A percentile compares a stretch with the other conserved stretches of the same genome.
Evolutionary conservation across 2,888 invertebrate species (phyloP).

Genomic region (Tiliacea aurago): DNA sequence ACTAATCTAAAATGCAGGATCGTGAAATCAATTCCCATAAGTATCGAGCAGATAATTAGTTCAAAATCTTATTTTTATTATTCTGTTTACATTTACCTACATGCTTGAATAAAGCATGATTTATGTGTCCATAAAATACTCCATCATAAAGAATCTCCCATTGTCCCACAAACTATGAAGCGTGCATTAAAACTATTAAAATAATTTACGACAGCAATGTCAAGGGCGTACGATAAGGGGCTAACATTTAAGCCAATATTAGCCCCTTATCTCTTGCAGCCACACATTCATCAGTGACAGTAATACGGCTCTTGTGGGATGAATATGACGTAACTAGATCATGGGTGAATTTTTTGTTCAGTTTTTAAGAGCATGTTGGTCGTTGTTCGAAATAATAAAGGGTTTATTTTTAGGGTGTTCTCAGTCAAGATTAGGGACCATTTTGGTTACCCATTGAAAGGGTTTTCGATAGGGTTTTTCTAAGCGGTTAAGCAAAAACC

Average conservation of each 20-base stretch:
- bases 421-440: too few species aligned
- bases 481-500: too few species aligned
- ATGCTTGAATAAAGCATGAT: background rate
- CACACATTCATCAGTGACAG: constrained; percentile 23
- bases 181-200: constrained; percentile 37
- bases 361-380: background rate
- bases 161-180: constrained; percentile 5
- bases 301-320: background rate
- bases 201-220: constrained; percentile 39
- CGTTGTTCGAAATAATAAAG: background rate
- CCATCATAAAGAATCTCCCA: background rate
- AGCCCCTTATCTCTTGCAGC: constrained; percentile 43
- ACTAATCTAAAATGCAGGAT: background rate
- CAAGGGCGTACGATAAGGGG: constrained; percentile 36
- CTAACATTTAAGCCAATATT: constrained; percentile 33
- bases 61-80: background rate
- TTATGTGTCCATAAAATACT: constrained; percentile 10
- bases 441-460: too few species aligned
- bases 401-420: background rate
- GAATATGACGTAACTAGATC: constrained; percentile 23
- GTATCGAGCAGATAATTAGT: background rate
- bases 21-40: background rate
- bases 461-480: too few species aligned
- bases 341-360: background rate
- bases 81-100: background rate